phyloP scores from a whole-genome alignment of 2,797 vertebrate species.

The Pipistrellus pygmaeus region DNA sequence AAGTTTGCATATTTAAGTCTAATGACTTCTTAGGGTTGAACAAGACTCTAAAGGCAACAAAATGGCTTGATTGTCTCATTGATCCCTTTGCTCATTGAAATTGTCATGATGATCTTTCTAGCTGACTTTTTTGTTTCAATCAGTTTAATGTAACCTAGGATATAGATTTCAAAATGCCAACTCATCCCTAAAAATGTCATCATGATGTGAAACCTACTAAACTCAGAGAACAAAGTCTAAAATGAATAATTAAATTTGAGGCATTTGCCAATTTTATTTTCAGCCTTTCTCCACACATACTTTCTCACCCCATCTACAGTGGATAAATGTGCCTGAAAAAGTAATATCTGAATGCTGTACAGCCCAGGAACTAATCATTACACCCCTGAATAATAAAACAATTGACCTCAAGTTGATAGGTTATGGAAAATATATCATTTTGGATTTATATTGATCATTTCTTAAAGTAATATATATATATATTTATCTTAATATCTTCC shows the following conservation, averaged over 20 bases:
- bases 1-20: slow-evolving; percentile 15
- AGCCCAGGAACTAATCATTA: background rate
- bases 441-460: background rate
- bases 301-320: background rate
- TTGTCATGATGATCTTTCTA: background rate
- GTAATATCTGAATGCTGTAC: background rate
- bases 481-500: background rate
- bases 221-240: background rate
- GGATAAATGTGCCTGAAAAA: background rate
- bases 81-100: background rate
- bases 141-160: background rate
- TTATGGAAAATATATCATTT: background rate
- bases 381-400: background rate
- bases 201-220: background rate
- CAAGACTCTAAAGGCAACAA: background rate
- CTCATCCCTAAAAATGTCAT: background rate
- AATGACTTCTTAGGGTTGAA: background rate
- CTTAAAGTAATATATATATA: background rate
- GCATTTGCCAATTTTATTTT: background rate
- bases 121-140: slow-evolving; percentile 14
- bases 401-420: background rate
- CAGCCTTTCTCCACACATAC: background rate
- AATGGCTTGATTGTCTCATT: background rate
- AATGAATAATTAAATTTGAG: background rate
- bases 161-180: background rate